Base-by-base conservation (phyloP, 2,888 invertebrate genomes). In the Dasysyrphus tricinctus region DNA sequence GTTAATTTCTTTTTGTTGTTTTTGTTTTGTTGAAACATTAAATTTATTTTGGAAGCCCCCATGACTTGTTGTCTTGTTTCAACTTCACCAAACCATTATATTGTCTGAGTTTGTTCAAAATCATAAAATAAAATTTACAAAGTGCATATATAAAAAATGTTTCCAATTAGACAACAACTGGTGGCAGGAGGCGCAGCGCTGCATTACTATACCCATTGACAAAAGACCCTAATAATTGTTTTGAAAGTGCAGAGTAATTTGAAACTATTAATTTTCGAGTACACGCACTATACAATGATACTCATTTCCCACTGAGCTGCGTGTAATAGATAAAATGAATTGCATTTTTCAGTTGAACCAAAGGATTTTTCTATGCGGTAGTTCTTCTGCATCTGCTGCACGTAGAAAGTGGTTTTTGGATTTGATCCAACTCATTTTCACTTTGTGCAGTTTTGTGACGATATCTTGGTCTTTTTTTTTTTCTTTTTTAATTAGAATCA, bases 331-430 rank as follows among this genome's bases (percentile, higher is more conserved):
- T 44, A 37, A 51, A 73, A 73, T 67, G 59, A 74, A 74, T 78
- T 69, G n/a, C 49, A 39, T 47, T 73, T 78, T 83, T 74, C 47
- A 54, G 12, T 69, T 69, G 19, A 73, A 16, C 16, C 39, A 61
- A 57, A 72, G 61, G 72, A 72, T 24, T 24, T 72, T 44, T 65
- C 39, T 34, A 19, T 54, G 57, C 39, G 12, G 19, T 65, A 49
- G 56, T 63, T 47, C 24, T 37, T 32, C 42, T 49, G 14, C 7
- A 32, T 42, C 8, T 42, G 19, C 37, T 9, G 24, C 34, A 24
- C 14, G 47, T 37, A 65, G 59, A 82, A 86, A 82, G 86, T 86
- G 86, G 82, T 86, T 86, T 86, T 86, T 86, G 86, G 86, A 82
- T 32, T 47, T 19, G 24, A 65, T 86, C 86, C 86, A 86, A 82